Evolutionary conservation across 2,888 invertebrate species (phyloP), one percentile per base, ranked within the genome.

Genomic region (Latrodectus hesperus): DNA sequence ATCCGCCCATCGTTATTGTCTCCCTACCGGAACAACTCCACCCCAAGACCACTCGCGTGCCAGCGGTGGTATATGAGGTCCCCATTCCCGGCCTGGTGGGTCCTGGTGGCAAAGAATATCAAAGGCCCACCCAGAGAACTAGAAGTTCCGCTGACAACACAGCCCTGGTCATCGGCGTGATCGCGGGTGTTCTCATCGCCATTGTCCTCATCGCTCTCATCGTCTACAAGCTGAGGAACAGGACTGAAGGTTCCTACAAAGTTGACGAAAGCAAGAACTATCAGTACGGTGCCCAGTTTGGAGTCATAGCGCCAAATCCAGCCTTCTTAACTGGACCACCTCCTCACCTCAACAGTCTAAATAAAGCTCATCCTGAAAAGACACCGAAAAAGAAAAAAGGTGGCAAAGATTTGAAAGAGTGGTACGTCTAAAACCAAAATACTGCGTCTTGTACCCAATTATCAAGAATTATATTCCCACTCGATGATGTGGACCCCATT

Each of bases 101-200:
- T 2, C 55, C 53, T 14, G 65, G 72, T 22, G 77, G 72, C 8
- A 76, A 84, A n/a, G 87, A 87, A 38, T 71, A 80, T 26, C 87
- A 88, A 64, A 52, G 85, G 10, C 89, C 89, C 2, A 87, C 81
- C 11, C 84, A 84, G 26, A 84, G 82, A 26, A 77, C 77, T 67
- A 55, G 82, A 64, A 90, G 70, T 88, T 90, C 76, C 51, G 90
- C 88, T 26, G 89, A 81, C 80, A 90, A 83, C 75, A 90, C 84
- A 55, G 89, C 89, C 16, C 75, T 88, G 60, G 85, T 87, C 1
- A 96, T 96, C 84, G 96, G 96, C 90, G 97, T 98, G 90, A 97
- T 97, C 88, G 97, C 97, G 5, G 97, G 97, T 73, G 96, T 97
- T 65, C 93, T 97, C 89, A 98, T 98, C 91, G 96, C 96, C 60